Percentiles rank a stretch among this genome's conserved stretches.
These are phyloP conservation scores for Penaeus chinensis DNA, from an alignment of 1,140 invertebrate species.

Conservation along the genomic window DNA sequence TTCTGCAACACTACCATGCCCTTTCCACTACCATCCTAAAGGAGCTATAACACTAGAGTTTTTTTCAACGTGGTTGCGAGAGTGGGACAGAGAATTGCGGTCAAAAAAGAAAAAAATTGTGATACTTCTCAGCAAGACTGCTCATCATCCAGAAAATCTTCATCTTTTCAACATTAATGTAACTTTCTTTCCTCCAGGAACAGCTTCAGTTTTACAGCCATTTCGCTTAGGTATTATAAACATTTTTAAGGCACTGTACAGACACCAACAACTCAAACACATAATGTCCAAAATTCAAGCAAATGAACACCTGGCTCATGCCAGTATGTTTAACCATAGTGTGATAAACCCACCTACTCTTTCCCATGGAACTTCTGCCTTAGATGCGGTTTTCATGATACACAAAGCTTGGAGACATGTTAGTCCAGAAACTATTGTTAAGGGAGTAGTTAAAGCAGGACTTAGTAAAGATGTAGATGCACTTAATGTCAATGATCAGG, in stretches of 20 bases:
- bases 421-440: slow-evolving; percentile 53
- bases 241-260: slow-evolving; percentile 48
- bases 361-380: slow-evolving; percentile 20
- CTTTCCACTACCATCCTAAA: slow-evolving; percentile 49
- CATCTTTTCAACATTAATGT: slow-evolving; percentile 50
- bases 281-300: slow-evolving; percentile 42
- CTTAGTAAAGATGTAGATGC: slow-evolving; percentile 56
- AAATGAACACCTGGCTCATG: slow-evolving; percentile 34
- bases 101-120: slow-evolving; percentile 47
- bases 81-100: slow-evolving; percentile 53
- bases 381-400: slow-evolving; percentile 52
- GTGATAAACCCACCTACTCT: slow-evolving; percentile 13
- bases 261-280: slow-evolving; percentile 42
- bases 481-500: slow-evolving; percentile 41
- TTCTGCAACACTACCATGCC: slow-evolving; percentile 8
- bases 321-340: slow-evolving; percentile 31
- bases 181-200: slow-evolving; percentile 47
- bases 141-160: slow-evolving; percentile 48
- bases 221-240: slow-evolving; percentile 40
- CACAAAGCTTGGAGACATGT: slow-evolving; percentile 58
- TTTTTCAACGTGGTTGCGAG: slow-evolving; percentile 42
- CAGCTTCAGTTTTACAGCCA: slow-evolving; percentile 46
- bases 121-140: slow-evolving; percentile 33
- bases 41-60: slow-evolving; percentile 35
- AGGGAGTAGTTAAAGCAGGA: slow-evolving; percentile 57